phyloP scores from a whole-genome alignment of 2,888 invertebrate species.

The Andrena flavipes region DNA sequence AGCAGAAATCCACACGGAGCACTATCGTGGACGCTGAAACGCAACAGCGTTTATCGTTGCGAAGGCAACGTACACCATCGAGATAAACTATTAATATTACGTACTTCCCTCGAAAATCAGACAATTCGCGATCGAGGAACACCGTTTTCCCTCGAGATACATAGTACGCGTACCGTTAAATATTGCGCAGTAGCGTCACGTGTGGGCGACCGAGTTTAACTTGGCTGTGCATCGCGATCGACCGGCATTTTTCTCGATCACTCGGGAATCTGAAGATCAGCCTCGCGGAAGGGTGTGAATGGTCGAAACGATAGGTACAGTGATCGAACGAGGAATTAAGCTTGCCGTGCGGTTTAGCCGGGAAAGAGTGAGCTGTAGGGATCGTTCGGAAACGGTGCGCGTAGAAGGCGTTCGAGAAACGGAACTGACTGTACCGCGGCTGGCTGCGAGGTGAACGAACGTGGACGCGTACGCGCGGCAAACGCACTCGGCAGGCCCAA shows the following conservation, averaged over 20 bases:
- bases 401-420: slow-evolving; percentile 32
- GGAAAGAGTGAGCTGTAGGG: slow-evolving; percentile 12
- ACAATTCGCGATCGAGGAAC: slow-evolving; percentile 16
- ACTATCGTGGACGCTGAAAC: not conserved
- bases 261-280: not conserved
- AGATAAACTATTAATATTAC: not conserved
- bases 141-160: slow-evolving; percentile 27
- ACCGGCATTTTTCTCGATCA: slow-evolving; percentile 49
- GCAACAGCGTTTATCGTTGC: not conserved
- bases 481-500: not conserved
- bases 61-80: not conserved
- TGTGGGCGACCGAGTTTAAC: slow-evolving; percentile 53
- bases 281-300: not conserved
- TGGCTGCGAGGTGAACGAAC: slow-evolving; percentile 2
- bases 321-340: slow-evolving; percentile 14
- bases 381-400: slow-evolving; percentile 37
- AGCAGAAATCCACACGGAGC: not conserved
- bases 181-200: slow-evolving; percentile 68
- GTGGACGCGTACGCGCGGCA: not conserved
- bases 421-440: slow-evolving; percentile 10
- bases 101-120: not conserved
- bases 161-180: slow-evolving; percentile 40
- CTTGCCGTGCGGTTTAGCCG: not conserved
- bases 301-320: too few species aligned
- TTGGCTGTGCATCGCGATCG: slow-evolving; percentile 39